A percentile compares a stretch with the other conserved stretches of the same genome.
phyloP scores from a whole-genome alignment of 1,140 invertebrate genomes.

The Chionoecetes opilio region DNA sequence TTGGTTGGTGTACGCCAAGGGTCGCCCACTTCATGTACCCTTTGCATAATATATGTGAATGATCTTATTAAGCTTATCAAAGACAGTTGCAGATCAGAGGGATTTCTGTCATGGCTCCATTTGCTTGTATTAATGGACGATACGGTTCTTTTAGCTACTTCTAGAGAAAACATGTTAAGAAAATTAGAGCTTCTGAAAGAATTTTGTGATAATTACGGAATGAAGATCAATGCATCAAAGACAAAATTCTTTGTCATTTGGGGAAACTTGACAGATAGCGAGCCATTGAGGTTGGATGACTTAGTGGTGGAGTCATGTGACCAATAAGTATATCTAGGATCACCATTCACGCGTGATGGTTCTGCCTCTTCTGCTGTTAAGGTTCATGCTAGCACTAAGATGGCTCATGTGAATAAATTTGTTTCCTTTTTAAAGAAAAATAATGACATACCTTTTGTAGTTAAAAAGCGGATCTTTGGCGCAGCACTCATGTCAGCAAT shows the following conservation, averaged over 20 bases:
- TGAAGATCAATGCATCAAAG: background rate
- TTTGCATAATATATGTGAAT: background rate
- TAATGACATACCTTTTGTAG: background rate
- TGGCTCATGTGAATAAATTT: background rate
- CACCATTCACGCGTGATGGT: background rate
- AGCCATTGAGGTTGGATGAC: background rate
- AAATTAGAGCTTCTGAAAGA: background rate
- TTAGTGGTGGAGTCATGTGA: background rate
- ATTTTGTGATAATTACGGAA: background rate
- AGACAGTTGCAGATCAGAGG: background rate
- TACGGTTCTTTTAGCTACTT: background rate
- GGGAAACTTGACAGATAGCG: background rate
- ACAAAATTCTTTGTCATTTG: background rate
- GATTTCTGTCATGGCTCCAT: background rate
- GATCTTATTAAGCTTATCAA: background rate
- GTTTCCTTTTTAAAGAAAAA: background rate
- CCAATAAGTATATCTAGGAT: background rate
- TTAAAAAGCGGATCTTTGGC: background rate
- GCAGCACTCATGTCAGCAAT: background rate
- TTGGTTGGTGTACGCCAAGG: too few species aligned
- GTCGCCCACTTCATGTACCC: too few species aligned
- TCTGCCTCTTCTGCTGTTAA: background rate
- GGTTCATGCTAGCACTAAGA: background rate
- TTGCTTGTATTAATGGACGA: background rate
- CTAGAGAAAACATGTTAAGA: background rate